Percentiles rank a stretch among this genome's conserved stretches.
These are phyloP conservation scores for Thecophora atra DNA, from an alignment of 2,888 invertebrate genomes.

Conservation along the genomic window DNA sequence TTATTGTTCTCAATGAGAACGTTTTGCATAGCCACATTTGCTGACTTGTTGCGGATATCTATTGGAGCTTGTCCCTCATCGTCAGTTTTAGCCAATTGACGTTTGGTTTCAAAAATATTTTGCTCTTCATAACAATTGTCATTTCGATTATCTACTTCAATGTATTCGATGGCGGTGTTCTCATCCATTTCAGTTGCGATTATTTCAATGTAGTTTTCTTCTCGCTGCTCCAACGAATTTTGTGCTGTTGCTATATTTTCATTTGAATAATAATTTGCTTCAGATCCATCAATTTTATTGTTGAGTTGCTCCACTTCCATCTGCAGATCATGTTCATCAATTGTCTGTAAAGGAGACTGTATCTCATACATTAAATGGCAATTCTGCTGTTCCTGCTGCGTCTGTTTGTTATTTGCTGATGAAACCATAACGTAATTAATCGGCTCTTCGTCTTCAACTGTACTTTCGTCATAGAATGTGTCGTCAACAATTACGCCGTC, in stretches of 20 bases:
- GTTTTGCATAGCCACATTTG: conserved; percentile 1
- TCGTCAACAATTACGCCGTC: conserved; percentile 56
- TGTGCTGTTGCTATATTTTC: not conserved
- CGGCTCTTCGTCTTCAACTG: conserved; percentile 37
- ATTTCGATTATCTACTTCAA: conserved; percentile 51
- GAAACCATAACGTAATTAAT: conserved; percentile 21
- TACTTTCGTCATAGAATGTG: conserved; percentile 26
- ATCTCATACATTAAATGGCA: too few relatives aligned
- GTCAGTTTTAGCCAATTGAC: too few relatives aligned
- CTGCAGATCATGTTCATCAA: conserved; percentile 43
- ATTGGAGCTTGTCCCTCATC: too few relatives aligned
- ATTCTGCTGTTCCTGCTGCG: conserved; percentile 44
- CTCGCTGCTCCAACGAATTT: conserved; percentile 37
- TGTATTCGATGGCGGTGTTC: conserved; percentile 56
- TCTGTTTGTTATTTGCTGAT: conserved; percentile 13
- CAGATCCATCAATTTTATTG: conserved; percentile 21
- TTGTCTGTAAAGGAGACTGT: conserved; percentile 38
- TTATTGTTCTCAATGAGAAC: conserved; percentile 21
- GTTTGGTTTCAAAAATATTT: not conserved
- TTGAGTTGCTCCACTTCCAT: conserved; percentile 26
- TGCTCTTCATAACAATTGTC: conserved; percentile 16
- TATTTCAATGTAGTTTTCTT: conserved; percentile 41
- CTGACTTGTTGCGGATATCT: not conserved
- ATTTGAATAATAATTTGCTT: conserved; percentile 18
- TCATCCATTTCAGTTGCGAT: conserved; percentile 53